A percentile compares a stretch with the other conserved stretches of the same genome.
These are phyloP conservation scores for Falco concolor DNA, from an alignment of 2,797 vertebrate species.

Conservation along the genomic window DNA sequence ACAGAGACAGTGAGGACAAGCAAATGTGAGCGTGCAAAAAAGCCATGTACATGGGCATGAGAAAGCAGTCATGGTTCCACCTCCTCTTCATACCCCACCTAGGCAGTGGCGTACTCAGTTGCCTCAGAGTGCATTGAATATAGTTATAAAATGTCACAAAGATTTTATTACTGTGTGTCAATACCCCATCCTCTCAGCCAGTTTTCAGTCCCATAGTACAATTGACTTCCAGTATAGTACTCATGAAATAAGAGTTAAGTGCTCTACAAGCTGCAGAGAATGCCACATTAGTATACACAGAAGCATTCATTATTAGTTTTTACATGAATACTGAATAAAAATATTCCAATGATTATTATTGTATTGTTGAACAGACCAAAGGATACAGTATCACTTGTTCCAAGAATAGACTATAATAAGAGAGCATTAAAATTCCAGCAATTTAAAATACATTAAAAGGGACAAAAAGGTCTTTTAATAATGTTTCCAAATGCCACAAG, in stretches of 20 bases:
- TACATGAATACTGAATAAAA: not conserved
- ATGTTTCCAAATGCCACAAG: not conserved
- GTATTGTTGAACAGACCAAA: not conserved
- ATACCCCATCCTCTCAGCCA: not conserved
- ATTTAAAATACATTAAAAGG: not conserved
- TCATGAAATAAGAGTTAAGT: not conserved
- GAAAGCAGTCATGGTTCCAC: not conserved
- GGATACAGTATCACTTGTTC: not conserved
- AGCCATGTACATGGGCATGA: fast-evolving
- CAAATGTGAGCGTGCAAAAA: not conserved
- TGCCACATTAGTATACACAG: not conserved
- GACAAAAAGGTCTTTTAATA: not conserved
- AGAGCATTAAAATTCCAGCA: not conserved
- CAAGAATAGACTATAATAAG: not conserved
- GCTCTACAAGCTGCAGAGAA: not conserved
- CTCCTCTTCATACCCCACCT: not conserved
- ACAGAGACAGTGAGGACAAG: not conserved
- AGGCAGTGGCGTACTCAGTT: not conserved
- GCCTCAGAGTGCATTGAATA: not conserved
- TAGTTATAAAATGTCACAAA: not conserved
- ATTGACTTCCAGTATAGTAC: not conserved
- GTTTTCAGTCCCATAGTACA: not conserved
- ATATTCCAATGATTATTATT: not conserved
- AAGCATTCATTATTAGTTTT: not conserved
- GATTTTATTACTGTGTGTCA: fast-evolving